Conservation (phyloP, 2,888 invertebrate genomes). For the Lutraria lutraria region DNA sequence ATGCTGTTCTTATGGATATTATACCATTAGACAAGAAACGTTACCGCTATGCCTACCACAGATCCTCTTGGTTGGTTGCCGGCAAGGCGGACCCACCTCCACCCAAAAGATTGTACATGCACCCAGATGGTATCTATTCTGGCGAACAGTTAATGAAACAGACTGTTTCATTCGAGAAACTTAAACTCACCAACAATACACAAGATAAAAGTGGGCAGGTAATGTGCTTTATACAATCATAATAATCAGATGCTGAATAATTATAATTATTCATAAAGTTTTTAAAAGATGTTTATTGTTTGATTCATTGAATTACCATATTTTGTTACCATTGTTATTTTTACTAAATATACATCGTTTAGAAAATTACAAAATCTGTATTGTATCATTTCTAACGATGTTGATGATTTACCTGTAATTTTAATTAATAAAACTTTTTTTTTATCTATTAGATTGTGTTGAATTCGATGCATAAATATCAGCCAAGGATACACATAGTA, state of each 20-base stretch:
- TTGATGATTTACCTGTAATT: too few relatives aligned
- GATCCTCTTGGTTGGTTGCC: slow-evolving; percentile 98
- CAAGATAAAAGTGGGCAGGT: slow-evolving; percentile 89
- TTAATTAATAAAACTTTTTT: background rate
- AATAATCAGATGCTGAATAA: too few relatives aligned
- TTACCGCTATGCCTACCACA: slow-evolving; percentile 97
- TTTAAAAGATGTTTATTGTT: too few relatives aligned
- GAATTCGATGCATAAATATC: slow-evolving; percentile 99
- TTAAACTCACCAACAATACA: slow-evolving; percentile 99
- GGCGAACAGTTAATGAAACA: slow-evolving; percentile 98
- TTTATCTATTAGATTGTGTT: slow-evolving; percentile 93
- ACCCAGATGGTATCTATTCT: slow-evolving; percentile 98
- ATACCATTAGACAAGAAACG: slow-evolving; percentile 98
- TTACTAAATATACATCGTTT: too few relatives aligned
- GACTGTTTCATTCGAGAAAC: slow-evolving; percentile 99
- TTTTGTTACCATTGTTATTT: too few relatives aligned
- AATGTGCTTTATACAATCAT: slow-evolving; percentile 49
- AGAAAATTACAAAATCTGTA: too few relatives aligned
- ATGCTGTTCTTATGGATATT: slow-evolving; percentile 97
- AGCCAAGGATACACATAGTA: slow-evolving; percentile 98
- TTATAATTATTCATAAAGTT: too few relatives aligned
- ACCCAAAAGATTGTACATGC: slow-evolving; percentile 95
- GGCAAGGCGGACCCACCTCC: slow-evolving; percentile 98
- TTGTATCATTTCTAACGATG: too few relatives aligned
- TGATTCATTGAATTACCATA: too few relatives aligned